phyloP scores from a whole-genome alignment of 2,113 vertebrate species.

The Pedetes capensis region DNA sequence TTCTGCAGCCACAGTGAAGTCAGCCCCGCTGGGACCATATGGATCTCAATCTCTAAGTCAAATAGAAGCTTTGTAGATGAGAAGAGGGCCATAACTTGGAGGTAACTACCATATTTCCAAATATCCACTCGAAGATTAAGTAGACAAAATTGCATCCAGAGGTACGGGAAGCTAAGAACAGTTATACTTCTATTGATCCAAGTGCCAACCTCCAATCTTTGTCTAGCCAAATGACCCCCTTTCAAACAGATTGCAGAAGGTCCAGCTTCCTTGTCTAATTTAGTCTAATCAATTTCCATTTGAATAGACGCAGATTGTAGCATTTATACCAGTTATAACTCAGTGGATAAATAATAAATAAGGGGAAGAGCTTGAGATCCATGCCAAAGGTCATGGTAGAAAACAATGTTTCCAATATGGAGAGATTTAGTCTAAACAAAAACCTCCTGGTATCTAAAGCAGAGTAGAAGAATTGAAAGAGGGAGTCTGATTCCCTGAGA shows the following conservation, averaged over 20 bases:
- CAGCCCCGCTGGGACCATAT: background rate
- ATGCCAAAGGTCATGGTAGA: background rate
- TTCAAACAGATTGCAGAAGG: accelerated
- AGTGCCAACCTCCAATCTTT: too few relatives aligned
- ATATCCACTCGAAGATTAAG: background rate
- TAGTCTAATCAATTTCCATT: background rate
- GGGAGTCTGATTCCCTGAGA: background rate
- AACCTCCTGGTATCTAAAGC: background rate
- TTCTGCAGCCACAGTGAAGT: background rate
- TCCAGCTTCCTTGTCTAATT: background rate
- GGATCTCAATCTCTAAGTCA: background rate
- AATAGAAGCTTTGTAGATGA: background rate
- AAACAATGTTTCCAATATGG: background rate
- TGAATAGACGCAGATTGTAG: background rate
- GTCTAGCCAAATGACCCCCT: background rate
- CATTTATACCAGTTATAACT: background rate
- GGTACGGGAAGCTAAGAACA: background rate
- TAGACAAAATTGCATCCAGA: background rate
- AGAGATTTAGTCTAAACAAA: background rate
- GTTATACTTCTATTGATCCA: background rate
- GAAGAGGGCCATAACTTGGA: background rate
- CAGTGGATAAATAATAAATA: background rate
- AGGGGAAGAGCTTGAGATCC: background rate
- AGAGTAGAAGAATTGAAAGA: background rate
- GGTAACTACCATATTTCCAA: background rate